phyloP scores from a whole-genome alignment of 2,888 invertebrate genomes.

The Calliscelio sp. region DNA sequence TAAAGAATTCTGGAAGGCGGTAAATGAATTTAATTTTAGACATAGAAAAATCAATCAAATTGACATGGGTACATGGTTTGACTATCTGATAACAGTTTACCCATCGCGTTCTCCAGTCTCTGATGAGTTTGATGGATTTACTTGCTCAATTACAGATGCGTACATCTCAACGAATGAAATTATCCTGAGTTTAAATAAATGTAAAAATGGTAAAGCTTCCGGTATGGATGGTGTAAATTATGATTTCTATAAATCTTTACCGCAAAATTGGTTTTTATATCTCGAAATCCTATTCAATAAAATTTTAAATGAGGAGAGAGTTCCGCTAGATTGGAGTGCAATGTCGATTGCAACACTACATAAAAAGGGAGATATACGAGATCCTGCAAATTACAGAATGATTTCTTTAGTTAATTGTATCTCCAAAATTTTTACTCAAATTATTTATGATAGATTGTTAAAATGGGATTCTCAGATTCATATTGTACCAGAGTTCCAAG shows the following conservation, averaged over 20 bases:
- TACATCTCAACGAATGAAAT: neutral
- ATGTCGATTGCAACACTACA: neutral
- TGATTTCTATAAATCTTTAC: neutral
- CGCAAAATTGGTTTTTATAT: conserved; percentile 8
- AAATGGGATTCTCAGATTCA: too few species aligned
- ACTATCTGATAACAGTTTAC: too few species aligned
- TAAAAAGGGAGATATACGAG: neutral
- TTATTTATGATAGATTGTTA: too few species aligned
- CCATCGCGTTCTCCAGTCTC: too few species aligned
- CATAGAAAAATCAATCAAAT: too few species aligned
- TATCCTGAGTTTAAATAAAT: neutral
- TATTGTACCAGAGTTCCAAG: neutral
- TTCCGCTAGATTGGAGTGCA: neutral
- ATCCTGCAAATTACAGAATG: neutral
- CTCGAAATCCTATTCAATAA: neutral
- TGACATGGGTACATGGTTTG: too few species aligned
- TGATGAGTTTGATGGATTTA: too few species aligned
- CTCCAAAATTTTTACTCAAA: conserved; percentile 3
- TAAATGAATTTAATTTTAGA: too few species aligned
- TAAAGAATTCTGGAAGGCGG: too few species aligned
- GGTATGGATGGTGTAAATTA: neutral
- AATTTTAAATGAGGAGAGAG: neutral
- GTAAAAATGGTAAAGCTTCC: neutral
- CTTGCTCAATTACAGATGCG: too few species aligned
- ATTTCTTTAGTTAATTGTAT: neutral